Percentiles rank a stretch among this genome's conserved stretches.
Evolutionary conservation across 1,140 invertebrate genomes (phyloP).

Genomic region (Schlechtendalia chinensis): DNA sequence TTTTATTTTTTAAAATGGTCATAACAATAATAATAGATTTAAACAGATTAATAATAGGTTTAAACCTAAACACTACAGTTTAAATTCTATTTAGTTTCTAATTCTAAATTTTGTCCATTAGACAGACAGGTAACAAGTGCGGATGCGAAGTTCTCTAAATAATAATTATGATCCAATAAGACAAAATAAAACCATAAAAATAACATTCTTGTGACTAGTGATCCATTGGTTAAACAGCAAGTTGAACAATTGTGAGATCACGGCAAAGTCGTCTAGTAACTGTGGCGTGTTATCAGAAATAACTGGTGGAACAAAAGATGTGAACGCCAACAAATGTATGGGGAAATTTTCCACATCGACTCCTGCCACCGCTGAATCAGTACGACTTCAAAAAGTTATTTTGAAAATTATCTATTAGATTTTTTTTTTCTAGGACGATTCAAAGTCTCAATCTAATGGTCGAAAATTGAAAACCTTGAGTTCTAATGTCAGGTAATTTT

Average conservation of each 20-base stretch:
- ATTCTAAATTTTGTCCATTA: too few relatives aligned
- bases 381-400: not conserved
- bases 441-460: conserved; percentile 5
- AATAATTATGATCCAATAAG: not conserved
- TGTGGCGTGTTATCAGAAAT: conserved; percentile 23
- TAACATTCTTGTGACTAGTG: not conserved
- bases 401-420: not conserved
- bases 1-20: too few relatives aligned
- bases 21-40: too few relatives aligned
- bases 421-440: not conserved
- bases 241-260: conserved; percentile 41
- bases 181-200: not conserved
- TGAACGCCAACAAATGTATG: not conserved
- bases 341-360: conserved; percentile 36
- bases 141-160: too few relatives aligned
- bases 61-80: too few relatives aligned
- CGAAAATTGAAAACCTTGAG: conserved; percentile 26
- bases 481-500: conserved; percentile 18
- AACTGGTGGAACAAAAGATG: conserved; percentile 3
- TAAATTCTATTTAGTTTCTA: too few relatives aligned
- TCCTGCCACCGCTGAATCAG: conserved; percentile 16
- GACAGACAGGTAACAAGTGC: too few relatives aligned
- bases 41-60: too few relatives aligned
- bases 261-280: conserved; percentile 24
- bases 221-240: conserved; percentile 46